Evolutionary conservation across 2,113 vertebrate genomes (phyloP).

Genomic region (Oceanites oceanicus): DNA sequence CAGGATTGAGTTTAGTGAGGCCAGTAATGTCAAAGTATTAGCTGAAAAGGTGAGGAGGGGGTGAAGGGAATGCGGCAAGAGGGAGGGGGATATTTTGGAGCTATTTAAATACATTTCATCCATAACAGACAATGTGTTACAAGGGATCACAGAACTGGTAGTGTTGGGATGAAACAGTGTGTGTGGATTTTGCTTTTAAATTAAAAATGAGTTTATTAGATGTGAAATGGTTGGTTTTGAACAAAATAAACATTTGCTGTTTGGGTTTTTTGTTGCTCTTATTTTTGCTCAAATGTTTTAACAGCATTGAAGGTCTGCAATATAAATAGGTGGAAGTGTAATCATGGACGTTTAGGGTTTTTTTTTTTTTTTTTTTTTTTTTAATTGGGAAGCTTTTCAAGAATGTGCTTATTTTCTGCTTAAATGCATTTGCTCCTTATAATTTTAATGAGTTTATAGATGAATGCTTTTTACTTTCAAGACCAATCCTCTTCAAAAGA

Average conservation of each 20-base stretch:
- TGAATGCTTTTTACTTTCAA: constrained; percentile 33
- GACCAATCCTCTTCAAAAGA: constrained; percentile 17
- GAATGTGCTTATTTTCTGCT: constrained; percentile 30
- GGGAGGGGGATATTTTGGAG: not conserved
- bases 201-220: not conserved
- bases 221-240: not conserved
- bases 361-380: not conserved
- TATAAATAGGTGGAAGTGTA: not conserved
- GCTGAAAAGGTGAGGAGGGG: constrained; percentile 10
- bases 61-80: constrained; percentile 3
- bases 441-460: constrained; percentile 47
- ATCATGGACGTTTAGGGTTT: not conserved
- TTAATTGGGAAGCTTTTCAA: constrained; percentile 7
- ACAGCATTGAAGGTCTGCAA: not conserved
- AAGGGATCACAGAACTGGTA: not conserved
- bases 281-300: not conserved
- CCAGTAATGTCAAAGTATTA: constrained; percentile 54
- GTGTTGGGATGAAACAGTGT: not conserved
- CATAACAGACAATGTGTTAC: not conserved
- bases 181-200: not conserved
- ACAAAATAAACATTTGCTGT: not conserved
- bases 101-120: not conserved
- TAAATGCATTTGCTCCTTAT: constrained; percentile 27
- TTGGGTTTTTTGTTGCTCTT: not conserved
- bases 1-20: constrained; percentile 54